phyloP scores from a whole-genome alignment of 2,888 invertebrate genomes.

The Eudasyphora cyanicolor region DNA sequence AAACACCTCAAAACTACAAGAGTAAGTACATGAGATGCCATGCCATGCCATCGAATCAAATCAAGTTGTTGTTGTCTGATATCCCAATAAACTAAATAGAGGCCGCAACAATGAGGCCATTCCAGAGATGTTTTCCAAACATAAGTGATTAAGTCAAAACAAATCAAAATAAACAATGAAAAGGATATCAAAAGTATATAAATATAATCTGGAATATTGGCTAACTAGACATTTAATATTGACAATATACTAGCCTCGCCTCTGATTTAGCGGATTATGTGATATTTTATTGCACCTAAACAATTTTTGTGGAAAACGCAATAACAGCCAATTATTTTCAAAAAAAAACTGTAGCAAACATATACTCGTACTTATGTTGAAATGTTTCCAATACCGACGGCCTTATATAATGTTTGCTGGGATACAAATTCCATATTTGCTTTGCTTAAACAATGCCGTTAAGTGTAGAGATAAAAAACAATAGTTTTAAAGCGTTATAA shows the following conservation, averaged over 20 bases:
- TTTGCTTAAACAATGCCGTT: not conserved
- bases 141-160: not conserved
- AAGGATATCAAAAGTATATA: not conserved
- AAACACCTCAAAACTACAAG: slow-evolving; percentile 27
- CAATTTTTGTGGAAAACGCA: no score
- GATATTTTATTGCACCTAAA: not conserved
- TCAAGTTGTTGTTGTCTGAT: not conserved
- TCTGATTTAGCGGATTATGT: no score
- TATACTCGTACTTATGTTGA: no score
- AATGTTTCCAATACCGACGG: no score
- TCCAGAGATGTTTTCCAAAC: not conserved
- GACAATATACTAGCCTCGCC: no score
- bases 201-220: no score
- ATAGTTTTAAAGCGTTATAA: slow-evolving; percentile 44
- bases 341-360: no score
- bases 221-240: no score
- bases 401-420: not conserved
- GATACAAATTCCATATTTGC: not conserved
- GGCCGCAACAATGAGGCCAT: not conserved
- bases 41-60: not conserved
- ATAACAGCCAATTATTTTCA: no score
- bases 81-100: slow-evolving; percentile 12
- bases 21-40: not conserved
- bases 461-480: not conserved
- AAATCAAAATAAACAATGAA: not conserved